These are phyloP conservation scores for Pomacea maculata DNA, from an alignment of 1,140 invertebrate genomes.

Conservation along the genomic window DNA sequence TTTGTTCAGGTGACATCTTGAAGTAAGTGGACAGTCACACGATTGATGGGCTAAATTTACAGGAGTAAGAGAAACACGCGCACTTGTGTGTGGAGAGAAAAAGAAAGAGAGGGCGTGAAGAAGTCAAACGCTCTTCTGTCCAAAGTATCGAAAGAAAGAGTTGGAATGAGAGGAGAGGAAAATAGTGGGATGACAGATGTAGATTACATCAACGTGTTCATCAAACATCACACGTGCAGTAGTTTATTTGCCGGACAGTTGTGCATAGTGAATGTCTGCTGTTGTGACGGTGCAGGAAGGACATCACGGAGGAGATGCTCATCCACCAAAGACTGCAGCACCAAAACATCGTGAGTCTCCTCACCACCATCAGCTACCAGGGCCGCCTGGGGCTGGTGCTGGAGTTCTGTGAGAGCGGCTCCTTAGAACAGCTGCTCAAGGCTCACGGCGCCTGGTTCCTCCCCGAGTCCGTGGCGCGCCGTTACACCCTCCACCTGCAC, in stretches of 20 bases:
- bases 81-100: background rate
- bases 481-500: slow-evolving; percentile 47
- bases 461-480: slow-evolving; percentile 43
- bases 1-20: no score
- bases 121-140: background rate
- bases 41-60: no score
- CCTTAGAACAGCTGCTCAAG: slow-evolving; percentile 46
- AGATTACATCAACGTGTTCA: no score
- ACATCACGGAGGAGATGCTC: slow-evolving; percentile 44
- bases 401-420: slow-evolving; percentile 57
- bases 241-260: no score
- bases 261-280: no score
- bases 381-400: slow-evolving; percentile 44
- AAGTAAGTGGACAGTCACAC: no score
- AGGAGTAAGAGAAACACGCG: no score
- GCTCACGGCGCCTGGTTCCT: slow-evolving; percentile 46
- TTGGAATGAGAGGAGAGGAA: no score
- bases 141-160: no score
- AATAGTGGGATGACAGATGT: no score
- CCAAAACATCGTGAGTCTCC: slow-evolving; percentile 45
- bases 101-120: background rate
- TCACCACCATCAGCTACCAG: slow-evolving; percentile 43
- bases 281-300: background rate
- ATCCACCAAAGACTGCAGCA: slow-evolving; percentile 49
- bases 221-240: no score